Conservation (phyloP, 2,113 vertebrate species). For the Cyrtonyx montezumae region DNA sequence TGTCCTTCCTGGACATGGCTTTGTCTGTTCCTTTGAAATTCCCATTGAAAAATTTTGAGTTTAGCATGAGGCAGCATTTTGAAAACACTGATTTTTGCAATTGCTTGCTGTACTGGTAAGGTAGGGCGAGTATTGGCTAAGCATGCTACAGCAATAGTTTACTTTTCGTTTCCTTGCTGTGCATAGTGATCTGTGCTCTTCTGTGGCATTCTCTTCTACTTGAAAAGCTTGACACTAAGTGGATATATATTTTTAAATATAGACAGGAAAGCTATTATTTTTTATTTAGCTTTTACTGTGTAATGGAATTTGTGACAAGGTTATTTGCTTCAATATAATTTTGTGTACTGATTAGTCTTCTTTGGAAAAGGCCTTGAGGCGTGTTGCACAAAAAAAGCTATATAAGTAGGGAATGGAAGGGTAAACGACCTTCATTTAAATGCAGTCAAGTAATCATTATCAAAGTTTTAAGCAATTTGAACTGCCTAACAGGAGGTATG, state of each 20-base stretch:
- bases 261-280: constrained; percentile 80
- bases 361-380: constrained; percentile 76
- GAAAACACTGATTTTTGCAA: constrained; percentile 6
- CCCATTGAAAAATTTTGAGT: not conserved
- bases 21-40: constrained; percentile 9
- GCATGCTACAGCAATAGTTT: not conserved
- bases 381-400: constrained; percentile 62
- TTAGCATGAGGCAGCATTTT: not conserved
- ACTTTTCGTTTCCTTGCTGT: constrained; percentile 19
- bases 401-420: constrained; percentile 71
- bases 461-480: constrained; percentile 81
- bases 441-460: constrained; percentile 80
- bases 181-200: not conserved
- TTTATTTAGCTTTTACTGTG: constrained; percentile 83
- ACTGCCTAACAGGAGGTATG: constrained; percentile 75
- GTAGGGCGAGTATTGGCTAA: not conserved
- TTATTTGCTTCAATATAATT: constrained; percentile 82
- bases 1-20: not conserved
- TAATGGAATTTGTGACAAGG: constrained; percentile 84
- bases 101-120: not conserved
- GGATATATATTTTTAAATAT: constrained; percentile 81
- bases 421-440: constrained; percentile 78
- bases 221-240: constrained; percentile 81
- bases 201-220: constrained; percentile 59
- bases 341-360: constrained; percentile 82